Percentiles rank a stretch among this genome's conserved stretches.
Evolutionary conservation across 2,797 vertebrate genomes (phyloP).

Genomic region (Remorina albescens): DNA sequence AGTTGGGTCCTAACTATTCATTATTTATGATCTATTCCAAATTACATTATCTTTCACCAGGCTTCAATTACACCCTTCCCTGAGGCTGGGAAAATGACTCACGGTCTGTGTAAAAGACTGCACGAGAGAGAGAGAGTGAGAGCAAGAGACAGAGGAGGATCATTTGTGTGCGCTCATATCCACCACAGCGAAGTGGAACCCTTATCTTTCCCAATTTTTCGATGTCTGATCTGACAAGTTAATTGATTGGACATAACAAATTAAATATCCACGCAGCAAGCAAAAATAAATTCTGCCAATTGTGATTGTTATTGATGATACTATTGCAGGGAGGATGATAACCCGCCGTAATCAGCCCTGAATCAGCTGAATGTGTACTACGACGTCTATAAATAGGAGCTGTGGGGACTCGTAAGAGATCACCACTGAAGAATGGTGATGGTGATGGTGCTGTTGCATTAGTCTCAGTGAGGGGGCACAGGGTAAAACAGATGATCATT

Average conservation of each 20-base stretch:
- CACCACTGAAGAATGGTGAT: not conserved
- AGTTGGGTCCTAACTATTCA: conserved; percentile 78
- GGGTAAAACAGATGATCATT: not conserved
- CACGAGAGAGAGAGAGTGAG: conserved; percentile 9
- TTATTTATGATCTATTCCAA: conserved; percentile 87
- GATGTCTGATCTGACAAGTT: conserved; percentile 66
- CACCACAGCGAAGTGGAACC: conserved; percentile 47
- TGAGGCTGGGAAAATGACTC: conserved; percentile 76
- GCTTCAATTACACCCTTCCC: conserved; percentile 83
- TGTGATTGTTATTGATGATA: conserved; percentile 61
- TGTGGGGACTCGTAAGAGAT: not conserved
- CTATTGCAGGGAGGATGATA: conserved; percentile 14
- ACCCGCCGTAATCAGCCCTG: conserved; percentile 23
- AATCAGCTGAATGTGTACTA: conserved; percentile 29
- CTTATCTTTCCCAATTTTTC: conserved; percentile 53
- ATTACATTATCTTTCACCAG: conserved; percentile 85
- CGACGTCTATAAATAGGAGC: conserved; percentile 32
- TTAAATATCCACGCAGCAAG: conserved; percentile 56
- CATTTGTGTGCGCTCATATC: conserved; percentile 45
- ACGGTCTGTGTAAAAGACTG: conserved; percentile 57
- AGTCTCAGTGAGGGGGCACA: not conserved
- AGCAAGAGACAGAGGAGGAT: conserved; percentile 25
- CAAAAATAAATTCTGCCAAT: conserved; percentile 53
- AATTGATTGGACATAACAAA: conserved; percentile 72
- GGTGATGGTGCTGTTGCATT: conserved; percentile 2